phyloP scores from a whole-genome alignment of 2,797 vertebrate genomes.

The Hipposideros larvatus region DNA sequence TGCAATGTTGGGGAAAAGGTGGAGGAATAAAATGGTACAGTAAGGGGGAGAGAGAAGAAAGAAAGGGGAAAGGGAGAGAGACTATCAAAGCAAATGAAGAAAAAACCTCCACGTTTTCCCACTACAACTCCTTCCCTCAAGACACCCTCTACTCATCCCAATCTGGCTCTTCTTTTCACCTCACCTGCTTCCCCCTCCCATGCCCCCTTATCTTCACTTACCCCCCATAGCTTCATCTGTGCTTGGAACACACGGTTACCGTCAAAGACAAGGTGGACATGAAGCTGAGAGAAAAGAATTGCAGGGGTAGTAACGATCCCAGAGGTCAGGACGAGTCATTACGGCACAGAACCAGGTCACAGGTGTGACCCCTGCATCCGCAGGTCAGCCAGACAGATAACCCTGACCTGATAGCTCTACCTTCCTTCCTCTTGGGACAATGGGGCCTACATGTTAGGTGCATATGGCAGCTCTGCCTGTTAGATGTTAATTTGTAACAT shows the following conservation, averaged over 20 bases:
- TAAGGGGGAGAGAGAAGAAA: neutral
- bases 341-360: neutral
- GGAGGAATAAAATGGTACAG: neutral
- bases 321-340: slow-evolving; percentile 12
- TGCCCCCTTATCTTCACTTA: slow-evolving; percentile 86
- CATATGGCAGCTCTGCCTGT: neutral
- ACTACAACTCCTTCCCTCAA: slow-evolving; percentile 44
- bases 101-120: slow-evolving; percentile 46
- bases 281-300: slow-evolving; percentile 88
- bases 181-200: slow-evolving; percentile 11
- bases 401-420: neutral
- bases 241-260: slow-evolving; percentile 93
- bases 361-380: neutral
- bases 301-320: slow-evolving; percentile 64
- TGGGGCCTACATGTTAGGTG: neutral
- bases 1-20: neutral
- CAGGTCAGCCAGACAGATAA: neutral
- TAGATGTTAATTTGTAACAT: neutral
- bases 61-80: neutral
- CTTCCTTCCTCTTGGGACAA: neutral
- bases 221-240: slow-evolving; percentile 95
- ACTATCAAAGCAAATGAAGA: slow-evolving; percentile 68
- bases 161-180: neutral
- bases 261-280: slow-evolving; percentile 93
- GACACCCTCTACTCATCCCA: slow-evolving; percentile 38